Percentiles rank a stretch among this genome's conserved stretches.
These are phyloP conservation scores for Penaeus vannamei DNA, from an alignment of 1,140 invertebrate genomes.

Conservation along the genomic window DNA sequence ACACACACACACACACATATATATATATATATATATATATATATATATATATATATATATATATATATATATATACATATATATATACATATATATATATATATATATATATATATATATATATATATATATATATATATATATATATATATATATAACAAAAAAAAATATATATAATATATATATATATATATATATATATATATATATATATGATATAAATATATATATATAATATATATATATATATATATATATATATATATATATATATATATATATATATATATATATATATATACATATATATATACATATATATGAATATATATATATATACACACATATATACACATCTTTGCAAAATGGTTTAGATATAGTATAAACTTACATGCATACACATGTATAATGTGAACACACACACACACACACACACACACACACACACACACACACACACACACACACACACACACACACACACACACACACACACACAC, in stretches of 20 bases:
- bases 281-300: neutral
- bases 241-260: neutral
- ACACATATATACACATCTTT: neutral
- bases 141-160: neutral
- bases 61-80: neutral
- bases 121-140: conserved; percentile 8
- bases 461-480: neutral
- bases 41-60: neutral
- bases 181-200: neutral
- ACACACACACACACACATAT: no score
- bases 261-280: conserved; percentile 6
- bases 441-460: neutral
- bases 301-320: neutral
- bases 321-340: neutral
- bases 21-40: neutral
- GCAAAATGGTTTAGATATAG: neutral
- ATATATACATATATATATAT: conserved; percentile 3
- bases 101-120: neutral
- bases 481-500: neutral
- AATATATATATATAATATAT: neutral
- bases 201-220: neutral
- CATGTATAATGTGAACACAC: neutral
- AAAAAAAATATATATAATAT: neutral
- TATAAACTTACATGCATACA: neutral
- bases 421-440: neutral